Conservation (phyloP, 2,113 vertebrate genomes). For the Limnothrissa miodon region DNA sequence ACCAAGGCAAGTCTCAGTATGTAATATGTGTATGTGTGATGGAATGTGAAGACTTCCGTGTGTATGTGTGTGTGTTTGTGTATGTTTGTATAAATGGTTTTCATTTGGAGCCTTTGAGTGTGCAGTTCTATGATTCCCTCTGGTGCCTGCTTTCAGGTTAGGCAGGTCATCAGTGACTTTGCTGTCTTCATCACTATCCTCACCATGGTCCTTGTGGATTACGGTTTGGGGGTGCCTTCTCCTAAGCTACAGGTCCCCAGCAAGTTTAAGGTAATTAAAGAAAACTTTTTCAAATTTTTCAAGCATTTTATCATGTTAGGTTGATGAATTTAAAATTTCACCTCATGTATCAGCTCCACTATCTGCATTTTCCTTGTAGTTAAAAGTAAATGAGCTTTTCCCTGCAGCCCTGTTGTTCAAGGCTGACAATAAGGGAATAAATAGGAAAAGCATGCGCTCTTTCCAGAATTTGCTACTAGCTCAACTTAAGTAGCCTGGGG, state of each 20-base stretch:
- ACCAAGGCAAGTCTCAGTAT: slow-evolving; percentile 79
- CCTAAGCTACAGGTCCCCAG: slow-evolving; percentile 95
- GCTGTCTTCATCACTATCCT: slow-evolving; percentile 97
- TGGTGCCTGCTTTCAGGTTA: slow-evolving; percentile 75
- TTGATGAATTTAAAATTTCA: no score
- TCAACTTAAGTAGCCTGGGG: no score
- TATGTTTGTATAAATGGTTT: neutral
- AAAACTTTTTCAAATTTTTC: neutral
- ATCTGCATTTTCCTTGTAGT: no score
- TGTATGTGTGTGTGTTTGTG: neutral
- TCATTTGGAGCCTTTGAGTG: neutral
- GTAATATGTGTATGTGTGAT: neutral
- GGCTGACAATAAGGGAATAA: no score
- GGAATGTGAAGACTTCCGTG: neutral
- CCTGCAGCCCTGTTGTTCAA: no score
- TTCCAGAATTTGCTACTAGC: no score
- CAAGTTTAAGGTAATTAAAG: slow-evolving; percentile 88
- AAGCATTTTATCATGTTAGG: no score
- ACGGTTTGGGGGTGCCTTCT: slow-evolving; percentile 90
- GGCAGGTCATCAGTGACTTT: slow-evolving; percentile 95
- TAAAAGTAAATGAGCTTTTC: no score
- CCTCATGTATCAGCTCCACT: no score
- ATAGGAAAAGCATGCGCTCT: no score
- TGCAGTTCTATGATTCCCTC: neutral
- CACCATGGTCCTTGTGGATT: slow-evolving; percentile 93